Percentiles rank a stretch among this genome's conserved stretches.
Evolutionary conservation across 2,113 vertebrate species (phyloP).

Genomic region (Elachura formosa): DNA sequence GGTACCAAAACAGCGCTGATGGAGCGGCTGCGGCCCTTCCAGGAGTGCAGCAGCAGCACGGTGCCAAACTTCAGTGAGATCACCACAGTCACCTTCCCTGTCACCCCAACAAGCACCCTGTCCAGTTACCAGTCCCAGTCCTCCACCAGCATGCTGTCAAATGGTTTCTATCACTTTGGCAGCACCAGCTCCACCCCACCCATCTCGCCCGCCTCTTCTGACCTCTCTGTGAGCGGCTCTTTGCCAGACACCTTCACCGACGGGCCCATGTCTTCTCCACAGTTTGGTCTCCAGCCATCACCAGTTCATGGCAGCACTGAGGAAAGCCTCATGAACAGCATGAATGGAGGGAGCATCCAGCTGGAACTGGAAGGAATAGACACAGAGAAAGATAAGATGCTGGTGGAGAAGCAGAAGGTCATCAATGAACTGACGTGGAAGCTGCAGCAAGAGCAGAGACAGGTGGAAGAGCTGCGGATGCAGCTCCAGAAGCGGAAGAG

Average conservation of each 20-base stretch:
- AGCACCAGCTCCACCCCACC: constrained; percentile 93
- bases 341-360: constrained; percentile 66
- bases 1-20: constrained; percentile 95
- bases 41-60: constrained; percentile 73
- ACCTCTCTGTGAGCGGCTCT: constrained; percentile 88
- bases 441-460: constrained; percentile 91
- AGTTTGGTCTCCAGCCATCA: constrained; percentile 82
- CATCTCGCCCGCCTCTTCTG: constrained; percentile 92
- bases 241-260: constrained; percentile 93
- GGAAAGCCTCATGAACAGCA: constrained; percentile 76
- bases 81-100: constrained; percentile 87
- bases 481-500: constrained; percentile 92
- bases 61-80: constrained; percentile 83
- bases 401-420: constrained; percentile 98
- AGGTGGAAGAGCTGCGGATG: constrained; percentile 93
- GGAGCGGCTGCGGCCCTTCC: constrained; percentile 90
- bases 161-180: constrained; percentile 90
- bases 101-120: constrained; percentile 81
- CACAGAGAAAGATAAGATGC: constrained; percentile 96
- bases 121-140: constrained; percentile 84
- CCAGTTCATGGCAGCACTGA: constrained; percentile 77
- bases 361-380: constrained; percentile 80
- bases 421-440: constrained; percentile 98
- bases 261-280: constrained; percentile 85
- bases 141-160: constrained; percentile 79